A percentile compares a stretch with the other conserved stretches of the same genome.
These are phyloP conservation scores for Amphiura filiformis DNA, from an alignment of 35 echinoderm and acorn worm species.

Conservation along the genomic window DNA sequence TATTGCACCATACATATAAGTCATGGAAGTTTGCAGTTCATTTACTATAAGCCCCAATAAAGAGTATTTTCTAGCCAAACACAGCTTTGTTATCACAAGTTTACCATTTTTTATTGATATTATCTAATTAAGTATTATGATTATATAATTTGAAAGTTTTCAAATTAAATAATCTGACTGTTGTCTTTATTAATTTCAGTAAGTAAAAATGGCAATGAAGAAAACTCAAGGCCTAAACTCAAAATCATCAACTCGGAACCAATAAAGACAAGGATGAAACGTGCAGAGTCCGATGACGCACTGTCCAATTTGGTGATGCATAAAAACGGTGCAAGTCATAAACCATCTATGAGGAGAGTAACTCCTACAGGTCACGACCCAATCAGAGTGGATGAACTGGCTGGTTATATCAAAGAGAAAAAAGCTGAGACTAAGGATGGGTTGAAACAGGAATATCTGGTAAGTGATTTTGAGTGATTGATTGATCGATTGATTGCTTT, in stretches of 20 bases:
- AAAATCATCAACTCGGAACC: not conserved
- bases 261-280: not conserved
- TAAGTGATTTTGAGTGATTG: conserved; percentile 8
- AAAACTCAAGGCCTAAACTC: not conserved
- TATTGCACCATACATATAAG: too few relatives aligned
- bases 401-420: conserved; percentile 28
- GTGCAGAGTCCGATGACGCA: conserved; percentile 13
- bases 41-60: too few relatives aligned
- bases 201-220: not conserved
- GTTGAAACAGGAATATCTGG: conserved; percentile 43
- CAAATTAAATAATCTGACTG: too few relatives aligned
- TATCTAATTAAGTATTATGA: too few relatives aligned
- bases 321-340: not conserved
- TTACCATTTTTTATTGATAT: too few relatives aligned
- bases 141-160: too few relatives aligned
- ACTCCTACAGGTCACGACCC: conserved; percentile 13
- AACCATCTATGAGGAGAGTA: not conserved
- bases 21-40: too few relatives aligned
- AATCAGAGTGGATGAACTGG: conserved; percentile 26
- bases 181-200: too few relatives aligned
- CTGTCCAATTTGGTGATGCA: not conserved
- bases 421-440: conserved; percentile 32
- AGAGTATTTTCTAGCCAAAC: too few relatives aligned
- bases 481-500: too few relatives aligned
- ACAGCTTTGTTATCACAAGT: too few relatives aligned